Conservation (phyloP, 2,888 invertebrate genomes). For the Diaphora mendica region DNA sequence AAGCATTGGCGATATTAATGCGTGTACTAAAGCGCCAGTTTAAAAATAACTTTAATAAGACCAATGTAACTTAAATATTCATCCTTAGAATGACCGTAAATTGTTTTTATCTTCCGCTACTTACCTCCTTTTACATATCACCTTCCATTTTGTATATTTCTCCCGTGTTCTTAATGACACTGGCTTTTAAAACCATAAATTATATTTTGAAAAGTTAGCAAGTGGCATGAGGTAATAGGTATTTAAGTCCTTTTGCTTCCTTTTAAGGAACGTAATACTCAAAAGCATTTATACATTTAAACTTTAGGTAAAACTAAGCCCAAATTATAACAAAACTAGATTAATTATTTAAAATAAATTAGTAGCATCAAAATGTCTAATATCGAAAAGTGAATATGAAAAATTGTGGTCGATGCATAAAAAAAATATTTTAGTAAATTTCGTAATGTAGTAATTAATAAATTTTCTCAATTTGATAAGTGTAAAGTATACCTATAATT, state of each 20-base stretch:
- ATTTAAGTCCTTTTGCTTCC: neutral
- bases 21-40: constrained; percentile 80
- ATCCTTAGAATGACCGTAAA: neutral
- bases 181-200: neutral
- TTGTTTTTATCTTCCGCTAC: neutral
- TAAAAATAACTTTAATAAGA: constrained; percentile 46
- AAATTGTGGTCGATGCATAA: neutral
- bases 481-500: neutral
- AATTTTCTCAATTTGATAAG: neutral
- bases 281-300: neutral
- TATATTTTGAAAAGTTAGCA: neutral
- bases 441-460: neutral
- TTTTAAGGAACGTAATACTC: neutral
- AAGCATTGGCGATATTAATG: constrained; percentile 92
- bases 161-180: neutral
- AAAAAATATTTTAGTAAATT: neutral
- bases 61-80: constrained; percentile 35
- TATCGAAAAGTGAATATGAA: neutral
- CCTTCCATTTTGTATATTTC: neutral
- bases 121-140: neutral
- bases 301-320: neutral
- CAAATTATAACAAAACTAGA: constrained; percentile 4
- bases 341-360: neutral
- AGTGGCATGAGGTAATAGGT: neutral
- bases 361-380: neutral